Evolutionary conservation across 2,113 vertebrate species (phyloP), one percentile per base, ranked within the genome.

Genomic region (Sminthopsis crassicaudata): DNA sequence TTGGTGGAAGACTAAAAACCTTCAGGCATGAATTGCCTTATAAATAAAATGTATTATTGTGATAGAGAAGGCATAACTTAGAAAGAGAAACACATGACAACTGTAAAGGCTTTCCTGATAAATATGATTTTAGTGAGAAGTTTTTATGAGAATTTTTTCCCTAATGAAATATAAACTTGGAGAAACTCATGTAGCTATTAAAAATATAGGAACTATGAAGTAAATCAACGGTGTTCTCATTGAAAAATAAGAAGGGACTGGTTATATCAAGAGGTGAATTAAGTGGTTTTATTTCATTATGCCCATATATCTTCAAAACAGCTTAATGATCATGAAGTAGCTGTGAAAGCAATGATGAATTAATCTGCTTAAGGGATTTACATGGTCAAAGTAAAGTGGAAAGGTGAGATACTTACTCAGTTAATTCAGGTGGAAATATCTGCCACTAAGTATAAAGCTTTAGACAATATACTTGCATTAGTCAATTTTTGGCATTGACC

Each of bases 1-100:
- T 93, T 92, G 52, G 46, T 96, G 96, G 96, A 95, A 96, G 93
- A 88, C 8, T 46, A 97, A 93, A 84, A 0, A 42, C 30, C 11
- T 76, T 93, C 27, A 51, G 19, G 3, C 3, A 94, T 12, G 3
- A 8, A 91, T 5, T 90, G 51, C 91, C 23, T 53, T 53, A 89
- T 53, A 26, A 52, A 90, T 90, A 90, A 90, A 90, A 90, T 90
- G 25, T 27, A 24, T 50, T 90, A 25, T 90, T 90, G 46, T 90
- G 46, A 90, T n/a, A 84, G 36, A 46, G 50, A 90, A 90, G 46
- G 6, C 24, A 90, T 90, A 48, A 90, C 24, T 90, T 50, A 50
- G 30, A 90, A 90, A 50, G 9, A 50, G 10, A 50, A 50, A 90
- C 89, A 90, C 89, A 90, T 90, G 89, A 50, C 46, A 48, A 48